Evolutionary conservation across 2,797 vertebrate genomes (phyloP).

Genomic region (Myotis planiceps): DNA sequence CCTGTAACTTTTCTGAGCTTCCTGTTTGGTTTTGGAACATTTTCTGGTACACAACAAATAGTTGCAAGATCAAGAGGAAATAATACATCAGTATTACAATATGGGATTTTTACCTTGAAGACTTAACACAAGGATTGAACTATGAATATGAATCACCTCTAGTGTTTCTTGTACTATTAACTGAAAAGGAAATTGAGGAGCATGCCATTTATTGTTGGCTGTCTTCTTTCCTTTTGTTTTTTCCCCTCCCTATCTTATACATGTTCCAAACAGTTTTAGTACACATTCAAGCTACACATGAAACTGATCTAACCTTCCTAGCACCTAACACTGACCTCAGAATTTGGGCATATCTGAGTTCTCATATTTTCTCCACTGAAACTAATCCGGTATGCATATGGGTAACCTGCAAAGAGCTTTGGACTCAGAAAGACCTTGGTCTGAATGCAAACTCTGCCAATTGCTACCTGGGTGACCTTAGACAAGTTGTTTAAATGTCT

Average conservation of each 20-base stretch:
- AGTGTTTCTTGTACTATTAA: not conserved
- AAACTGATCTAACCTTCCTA: not conserved
- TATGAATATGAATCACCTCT: not conserved
- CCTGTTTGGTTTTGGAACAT: slow-evolving; percentile 30
- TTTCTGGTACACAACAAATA: slow-evolving; percentile 24
- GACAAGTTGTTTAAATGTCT: slow-evolving; percentile 14
- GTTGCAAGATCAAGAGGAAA: slow-evolving; percentile 27
- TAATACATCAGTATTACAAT: not conserved
- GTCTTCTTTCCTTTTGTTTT: not conserved
- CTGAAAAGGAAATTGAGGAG: not conserved
- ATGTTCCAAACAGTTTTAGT: not conserved
- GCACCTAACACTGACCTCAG: not conserved
- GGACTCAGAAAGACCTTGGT: not conserved
- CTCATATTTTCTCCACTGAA: not conserved
- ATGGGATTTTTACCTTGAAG: not conserved
- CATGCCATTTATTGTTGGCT: not conserved
- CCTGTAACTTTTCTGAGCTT: slow-evolving; percentile 58
- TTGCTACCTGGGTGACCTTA: not conserved
- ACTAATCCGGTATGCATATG: not conserved
- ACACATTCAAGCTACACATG: not conserved
- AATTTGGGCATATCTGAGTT: not conserved
- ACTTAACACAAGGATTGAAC: not conserved
- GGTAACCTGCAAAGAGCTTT: not conserved
- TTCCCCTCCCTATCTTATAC: not conserved
- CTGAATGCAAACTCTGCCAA: not conserved